phyloP scores from a whole-genome alignment of 2,888 invertebrate species.

The Drepana falcataria region DNA sequence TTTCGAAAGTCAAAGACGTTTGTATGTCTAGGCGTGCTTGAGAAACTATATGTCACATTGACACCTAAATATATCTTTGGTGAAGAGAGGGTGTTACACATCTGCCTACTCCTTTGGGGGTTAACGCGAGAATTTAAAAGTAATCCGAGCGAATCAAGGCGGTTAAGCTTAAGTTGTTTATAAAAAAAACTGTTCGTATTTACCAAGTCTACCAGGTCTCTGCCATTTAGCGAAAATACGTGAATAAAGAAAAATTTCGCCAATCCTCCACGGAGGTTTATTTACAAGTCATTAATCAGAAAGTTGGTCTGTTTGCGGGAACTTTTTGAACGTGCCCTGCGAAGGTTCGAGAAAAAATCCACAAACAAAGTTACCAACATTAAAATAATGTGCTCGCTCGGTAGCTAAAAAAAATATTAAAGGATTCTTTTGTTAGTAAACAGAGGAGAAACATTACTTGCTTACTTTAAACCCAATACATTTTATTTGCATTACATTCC shows the following conservation, averaged over 20 bases:
- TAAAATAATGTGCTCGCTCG: slow-evolving; percentile 9
- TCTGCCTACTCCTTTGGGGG: too few species aligned
- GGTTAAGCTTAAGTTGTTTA: background rate
- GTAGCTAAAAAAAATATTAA: background rate
- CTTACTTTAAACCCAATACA: too few species aligned
- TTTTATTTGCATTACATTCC: too few species aligned
- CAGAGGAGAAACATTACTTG: background rate
- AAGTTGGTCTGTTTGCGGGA: slow-evolving; percentile 17
- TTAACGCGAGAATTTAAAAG: too few species aligned
- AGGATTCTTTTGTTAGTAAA: background rate
- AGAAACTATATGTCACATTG: too few species aligned
- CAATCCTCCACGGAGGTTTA: slow-evolving; percentile 16
- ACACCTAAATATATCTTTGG: too few species aligned
- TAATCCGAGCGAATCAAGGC: too few species aligned
- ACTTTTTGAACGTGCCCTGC: slow-evolving; percentile 18
- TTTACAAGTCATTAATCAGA: slow-evolving; percentile 26
- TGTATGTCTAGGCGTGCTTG: too few species aligned
- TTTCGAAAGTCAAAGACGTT: too few species aligned
- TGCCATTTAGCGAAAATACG: background rate
- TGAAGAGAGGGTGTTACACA: too few species aligned
- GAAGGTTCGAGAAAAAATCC: slow-evolving; percentile 8
- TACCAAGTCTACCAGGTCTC: background rate
- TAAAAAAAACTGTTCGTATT: background rate
- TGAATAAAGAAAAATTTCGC: background rate
- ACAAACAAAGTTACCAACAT: slow-evolving; percentile 13